These are phyloP conservation scores for Campoletis raptor DNA, from an alignment of 2,888 invertebrate species.

Conservation along the genomic window DNA sequence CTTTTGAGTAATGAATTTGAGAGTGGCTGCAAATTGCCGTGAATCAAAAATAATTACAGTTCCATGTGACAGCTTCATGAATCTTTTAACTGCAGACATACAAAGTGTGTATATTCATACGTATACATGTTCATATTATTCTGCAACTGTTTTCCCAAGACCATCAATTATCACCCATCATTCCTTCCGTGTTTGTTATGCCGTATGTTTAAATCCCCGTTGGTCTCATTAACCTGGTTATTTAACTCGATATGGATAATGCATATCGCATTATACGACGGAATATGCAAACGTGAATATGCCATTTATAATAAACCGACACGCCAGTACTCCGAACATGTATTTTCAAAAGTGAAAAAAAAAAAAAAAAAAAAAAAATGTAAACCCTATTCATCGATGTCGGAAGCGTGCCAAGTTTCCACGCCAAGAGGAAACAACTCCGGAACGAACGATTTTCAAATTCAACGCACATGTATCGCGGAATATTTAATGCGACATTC, in stretches of 20 bases:
- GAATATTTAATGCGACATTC: neutral
- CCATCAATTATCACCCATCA: constrained; percentile 8
- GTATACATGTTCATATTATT: neutral
- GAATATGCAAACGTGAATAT: constrained; percentile 6
- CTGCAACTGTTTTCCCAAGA: neutral
- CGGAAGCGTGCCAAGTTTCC: constrained; percentile 69
- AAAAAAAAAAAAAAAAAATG: constrained; percentile 1
- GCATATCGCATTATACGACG: neutral
- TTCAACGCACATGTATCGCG: neutral
- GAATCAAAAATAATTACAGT: neutral
- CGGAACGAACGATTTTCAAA: constrained; percentile 13
- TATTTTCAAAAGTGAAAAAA: neutral
- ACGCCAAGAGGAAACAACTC: constrained; percentile 39
- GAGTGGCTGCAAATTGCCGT: neutral
- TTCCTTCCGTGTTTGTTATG: neutral
- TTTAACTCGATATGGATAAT: neutral
- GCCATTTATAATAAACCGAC: constrained; percentile 30
- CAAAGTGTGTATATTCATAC: neutral
- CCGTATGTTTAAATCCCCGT: neutral
- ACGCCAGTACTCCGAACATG: constrained; percentile 48
- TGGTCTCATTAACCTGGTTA: constrained; percentile 9
- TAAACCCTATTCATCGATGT: constrained; percentile 66
- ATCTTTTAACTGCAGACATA: neutral
- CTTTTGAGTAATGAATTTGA: neutral
- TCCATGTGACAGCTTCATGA: neutral